Percentiles rank a stretch among this genome's conserved stretches.
Evolutionary conservation across 2,113 vertebrate genomes (phyloP).

Genomic region (Taxidea taxus): DNA sequence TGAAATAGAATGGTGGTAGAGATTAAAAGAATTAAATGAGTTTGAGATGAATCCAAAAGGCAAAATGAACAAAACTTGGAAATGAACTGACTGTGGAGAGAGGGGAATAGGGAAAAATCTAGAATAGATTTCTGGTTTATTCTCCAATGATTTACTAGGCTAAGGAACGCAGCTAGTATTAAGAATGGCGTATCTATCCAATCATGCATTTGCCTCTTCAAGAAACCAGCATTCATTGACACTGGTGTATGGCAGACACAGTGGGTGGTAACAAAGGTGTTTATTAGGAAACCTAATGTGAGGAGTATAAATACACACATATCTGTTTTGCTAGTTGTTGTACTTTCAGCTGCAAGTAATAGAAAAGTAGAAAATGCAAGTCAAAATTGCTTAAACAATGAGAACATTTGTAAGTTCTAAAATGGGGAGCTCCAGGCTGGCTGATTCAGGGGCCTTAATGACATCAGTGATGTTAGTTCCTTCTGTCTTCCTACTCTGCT

Average conservation of each 20-base stretch:
- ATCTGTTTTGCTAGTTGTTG: background rate
- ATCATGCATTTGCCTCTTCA: background rate
- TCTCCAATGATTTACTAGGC: background rate
- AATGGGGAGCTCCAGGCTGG: background rate
- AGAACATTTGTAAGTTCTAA: background rate
- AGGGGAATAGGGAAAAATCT: background rate
- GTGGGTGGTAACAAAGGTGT: background rate
- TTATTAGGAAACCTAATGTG: background rate
- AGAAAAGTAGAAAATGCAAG: background rate
- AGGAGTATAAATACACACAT: background rate
- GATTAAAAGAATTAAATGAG: background rate
- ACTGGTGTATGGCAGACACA: background rate
- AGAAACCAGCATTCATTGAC: background rate
- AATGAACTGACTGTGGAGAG: background rate
- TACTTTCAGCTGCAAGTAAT: background rate
- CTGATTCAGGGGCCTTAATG: background rate
- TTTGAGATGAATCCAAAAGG: background rate
- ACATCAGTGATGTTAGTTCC: background rate
- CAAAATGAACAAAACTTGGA: background rate
- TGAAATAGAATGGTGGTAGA: constrained; percentile 3
- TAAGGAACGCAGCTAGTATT: background rate
- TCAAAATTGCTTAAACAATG: constrained; percentile 8
- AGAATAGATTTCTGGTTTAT: background rate
- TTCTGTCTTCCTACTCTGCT: background rate
- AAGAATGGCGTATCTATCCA: background rate